Evolutionary conservation across 1,140 invertebrate species (phyloP).

Genomic region (Gonatopus flavifemur): DNA sequence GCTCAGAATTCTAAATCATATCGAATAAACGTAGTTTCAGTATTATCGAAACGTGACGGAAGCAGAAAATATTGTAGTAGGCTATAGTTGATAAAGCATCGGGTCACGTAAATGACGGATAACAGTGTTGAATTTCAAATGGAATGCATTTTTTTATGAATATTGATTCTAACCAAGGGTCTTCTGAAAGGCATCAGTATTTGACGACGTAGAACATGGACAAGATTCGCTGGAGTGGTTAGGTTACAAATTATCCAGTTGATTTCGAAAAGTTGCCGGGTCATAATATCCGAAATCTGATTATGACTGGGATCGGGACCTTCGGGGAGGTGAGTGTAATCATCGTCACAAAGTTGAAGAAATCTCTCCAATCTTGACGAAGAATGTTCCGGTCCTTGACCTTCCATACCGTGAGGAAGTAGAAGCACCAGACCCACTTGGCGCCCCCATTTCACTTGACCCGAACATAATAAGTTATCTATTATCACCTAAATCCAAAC

Average conservation of each 20-base stretch:
- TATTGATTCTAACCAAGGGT: conserved; percentile 65
- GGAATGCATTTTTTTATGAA: neutral
- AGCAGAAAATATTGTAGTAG: no score
- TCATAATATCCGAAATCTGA: conserved; percentile 59
- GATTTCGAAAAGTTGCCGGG: conserved; percentile 73
- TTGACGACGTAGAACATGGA: conserved; percentile 84
- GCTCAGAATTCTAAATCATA: no score
- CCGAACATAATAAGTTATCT: conserved; percentile 81
- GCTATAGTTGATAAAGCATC: neutral
- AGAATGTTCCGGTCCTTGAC: conserved; percentile 88
- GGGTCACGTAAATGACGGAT: neutral
- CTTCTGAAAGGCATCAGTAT: conserved; percentile 80
- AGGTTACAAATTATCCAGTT: conserved; percentile 85
- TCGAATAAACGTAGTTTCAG: no score
- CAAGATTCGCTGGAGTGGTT: conserved; percentile 83
- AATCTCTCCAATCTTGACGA: conserved; percentile 80
- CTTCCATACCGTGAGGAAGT: conserved; percentile 89
- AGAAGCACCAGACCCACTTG: conserved; percentile 81
- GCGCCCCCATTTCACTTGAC: conserved; percentile 82
- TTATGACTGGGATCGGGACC: conserved; percentile 33
- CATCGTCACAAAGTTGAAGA: conserved; percentile 78
- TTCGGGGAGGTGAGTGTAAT: conserved; percentile 65
- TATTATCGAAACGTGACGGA: no score
- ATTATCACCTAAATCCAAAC: conserved; percentile 80
- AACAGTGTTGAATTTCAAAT: neutral